Base-by-base conservation (phyloP, 2,888 invertebrate species). In the Odontocolon sp. region DNA sequence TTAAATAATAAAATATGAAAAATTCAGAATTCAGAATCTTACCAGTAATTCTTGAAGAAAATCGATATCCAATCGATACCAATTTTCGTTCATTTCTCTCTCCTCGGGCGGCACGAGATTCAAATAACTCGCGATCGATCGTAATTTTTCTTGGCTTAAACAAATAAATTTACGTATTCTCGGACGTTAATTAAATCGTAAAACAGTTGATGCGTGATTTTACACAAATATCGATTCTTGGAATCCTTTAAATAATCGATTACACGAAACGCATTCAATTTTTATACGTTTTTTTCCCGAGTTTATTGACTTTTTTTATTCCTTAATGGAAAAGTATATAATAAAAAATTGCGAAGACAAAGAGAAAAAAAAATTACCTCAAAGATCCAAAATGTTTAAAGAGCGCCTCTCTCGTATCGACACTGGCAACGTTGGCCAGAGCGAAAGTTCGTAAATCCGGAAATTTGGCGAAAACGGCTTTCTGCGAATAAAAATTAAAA, bases 401-500 rank as follows among this genome's bases (percentile, higher is more conserved):
- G 21, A 98, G 91, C 11, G 94, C 93, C 70, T 96, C 95, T 80
- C 98, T 93, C 0, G 96, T 97, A 87, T 99, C 98, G n/a, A 99
- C 96, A 84, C 95, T 96, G 0, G 97, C 97, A 9, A 99, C 98
- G 91, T 98, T 99, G 0, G 97, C 94, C 33, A 99, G 91, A 0
- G 98, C 94, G 91, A 99, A 99, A 80, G 95, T 93, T 47, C 95
- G 92, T 67, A 99, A 91, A 82, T 97, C 95, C 3, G 96, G 94
- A 90, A 97, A 98, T 88, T 98, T 96, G 0, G 96, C 95, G 91
- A 98, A 99, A 0, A 97, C 96, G 0, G 97, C 98, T 92, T 96
- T 96, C 95, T 98, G 91, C 79, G 91, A 91, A 85, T 69, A 45
- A 78, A 56, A 23, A 69, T 26, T 9, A 57, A 23, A 59, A 66